Evolutionary conservation across 2,113 vertebrate genomes (phyloP).

Genomic region (Aphyosemion australe): DNA sequence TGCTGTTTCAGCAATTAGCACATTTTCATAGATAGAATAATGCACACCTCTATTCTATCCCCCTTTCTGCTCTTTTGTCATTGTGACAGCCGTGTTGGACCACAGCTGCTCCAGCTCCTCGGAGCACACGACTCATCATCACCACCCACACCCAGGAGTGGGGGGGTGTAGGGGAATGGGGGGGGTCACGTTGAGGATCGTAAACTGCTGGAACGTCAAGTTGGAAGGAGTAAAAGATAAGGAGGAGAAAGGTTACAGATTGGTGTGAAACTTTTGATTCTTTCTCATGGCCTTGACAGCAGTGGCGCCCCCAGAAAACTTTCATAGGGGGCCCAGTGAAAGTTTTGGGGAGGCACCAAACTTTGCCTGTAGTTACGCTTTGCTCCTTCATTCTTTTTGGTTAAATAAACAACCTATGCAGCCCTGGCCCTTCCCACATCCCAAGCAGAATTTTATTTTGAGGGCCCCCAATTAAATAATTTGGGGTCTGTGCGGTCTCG

Average conservation of each 20-base stretch:
- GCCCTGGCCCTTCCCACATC: too few species aligned
- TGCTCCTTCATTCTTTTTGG: too few species aligned
- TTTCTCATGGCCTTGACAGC: constrained; percentile 24
- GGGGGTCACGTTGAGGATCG: constrained; percentile 36
- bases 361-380: too few species aligned
- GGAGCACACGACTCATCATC: constrained; percentile 26
- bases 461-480: too few species aligned
- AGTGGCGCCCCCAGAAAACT: constrained; percentile 45
- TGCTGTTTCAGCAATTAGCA: constrained; percentile 69
- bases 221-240: constrained; percentile 18
- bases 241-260: constrained; percentile 16
- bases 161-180: too few species aligned
- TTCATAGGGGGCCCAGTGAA: too few species aligned
- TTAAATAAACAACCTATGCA: too few species aligned
- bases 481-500: too few species aligned
- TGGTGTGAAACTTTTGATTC: background rate
- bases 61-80: constrained; percentile 33
- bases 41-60: constrained; percentile 23
- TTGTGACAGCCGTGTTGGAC: constrained; percentile 33
- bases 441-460: too few species aligned
- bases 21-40: constrained; percentile 24
- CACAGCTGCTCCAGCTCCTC: constrained; percentile 33
- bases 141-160: constrained; percentile 14
- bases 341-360: too few species aligned
- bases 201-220: constrained; percentile 9